Evolutionary conservation across 2,888 invertebrate genomes (phyloP).

Genomic region (Harpalus rubripes): DNA sequence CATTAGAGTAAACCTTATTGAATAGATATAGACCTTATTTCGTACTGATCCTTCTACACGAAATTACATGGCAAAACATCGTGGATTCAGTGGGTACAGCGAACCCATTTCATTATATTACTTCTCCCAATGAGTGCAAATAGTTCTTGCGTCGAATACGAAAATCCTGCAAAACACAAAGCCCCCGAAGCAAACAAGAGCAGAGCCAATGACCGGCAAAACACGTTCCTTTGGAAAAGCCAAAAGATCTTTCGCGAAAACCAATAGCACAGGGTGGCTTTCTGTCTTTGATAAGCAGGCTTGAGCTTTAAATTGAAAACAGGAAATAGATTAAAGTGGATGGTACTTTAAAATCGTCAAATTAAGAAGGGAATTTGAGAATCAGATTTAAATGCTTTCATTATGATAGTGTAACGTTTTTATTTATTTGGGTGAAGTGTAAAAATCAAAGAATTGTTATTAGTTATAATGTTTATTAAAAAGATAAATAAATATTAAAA

Average conservation of each 20-base stretch:
- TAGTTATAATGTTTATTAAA: too few relatives aligned
- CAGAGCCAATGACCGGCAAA: slow-evolving; percentile 36
- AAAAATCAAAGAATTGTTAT: too few relatives aligned
- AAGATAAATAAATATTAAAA: too few relatives aligned
- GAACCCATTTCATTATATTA: slow-evolving; percentile 42
- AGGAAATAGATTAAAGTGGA: neutral
- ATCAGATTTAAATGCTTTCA: neutral
- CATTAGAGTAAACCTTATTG: too few relatives aligned
- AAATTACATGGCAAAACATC: slow-evolving; percentile 26
- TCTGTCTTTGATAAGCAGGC: neutral
- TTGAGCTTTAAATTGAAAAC: neutral
- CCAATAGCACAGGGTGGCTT: neutral
- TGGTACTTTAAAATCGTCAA: neutral
- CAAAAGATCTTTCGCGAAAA: neutral
- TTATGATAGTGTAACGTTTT: too few relatives aligned
- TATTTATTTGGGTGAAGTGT: too few relatives aligned
- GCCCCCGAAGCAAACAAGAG: slow-evolving; percentile 27
- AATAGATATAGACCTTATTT: too few relatives aligned
- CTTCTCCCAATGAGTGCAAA: slow-evolving; percentile 33
- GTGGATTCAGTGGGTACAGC: neutral
- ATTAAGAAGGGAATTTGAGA: neutral
- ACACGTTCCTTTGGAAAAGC: slow-evolving; percentile 27
- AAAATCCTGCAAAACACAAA: slow-evolving; percentile 35
- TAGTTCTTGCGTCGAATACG: slow-evolving; percentile 46
- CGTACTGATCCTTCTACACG: neutral